phyloP scores from a whole-genome alignment of 2,797 vertebrate genomes.

The Echiichthys vipera region DNA sequence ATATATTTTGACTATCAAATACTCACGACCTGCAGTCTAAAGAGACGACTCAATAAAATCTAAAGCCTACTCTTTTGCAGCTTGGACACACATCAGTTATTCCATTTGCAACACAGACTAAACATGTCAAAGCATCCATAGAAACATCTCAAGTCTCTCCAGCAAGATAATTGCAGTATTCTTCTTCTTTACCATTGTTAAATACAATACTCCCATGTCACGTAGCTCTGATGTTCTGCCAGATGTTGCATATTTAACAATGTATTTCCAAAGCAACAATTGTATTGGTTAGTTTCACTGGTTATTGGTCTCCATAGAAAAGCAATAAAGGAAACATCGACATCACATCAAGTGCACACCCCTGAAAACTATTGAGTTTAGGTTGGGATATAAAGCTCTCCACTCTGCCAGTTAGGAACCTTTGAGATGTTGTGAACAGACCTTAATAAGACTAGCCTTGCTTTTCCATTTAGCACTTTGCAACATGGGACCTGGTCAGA shows the following conservation, averaged over 20 bases:
- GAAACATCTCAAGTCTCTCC: neutral
- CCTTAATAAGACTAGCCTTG: conserved; percentile 30
- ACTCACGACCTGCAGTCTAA: neutral
- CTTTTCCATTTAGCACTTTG: conserved; percentile 57
- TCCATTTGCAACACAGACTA: neutral
- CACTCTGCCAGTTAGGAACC: conserved; percentile 16
- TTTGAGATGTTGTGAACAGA: conserved; percentile 32
- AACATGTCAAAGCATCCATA: neutral
- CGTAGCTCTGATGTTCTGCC: neutral
- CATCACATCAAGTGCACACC: neutral
- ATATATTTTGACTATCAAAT: neutral
- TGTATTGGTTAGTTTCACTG: neutral
- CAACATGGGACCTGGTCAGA: conserved; percentile 18
- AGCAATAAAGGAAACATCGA: conserved; percentile 1
- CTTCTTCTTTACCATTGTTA: neutral
- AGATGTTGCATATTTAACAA: neutral
- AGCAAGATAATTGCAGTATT: neutral
- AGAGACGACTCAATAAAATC: neutral
- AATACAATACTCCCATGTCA: neutral
- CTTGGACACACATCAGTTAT: neutral
- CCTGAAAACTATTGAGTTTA: neutral
- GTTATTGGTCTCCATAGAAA: conserved; percentile 14
- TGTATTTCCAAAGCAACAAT: neutral
- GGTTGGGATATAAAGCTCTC: neutral
- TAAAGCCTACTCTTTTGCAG: neutral